These are phyloP conservation scores for Pipra filicauda DNA, from an alignment of 2,113 vertebrate genomes.

Conservation along the genomic window DNA sequence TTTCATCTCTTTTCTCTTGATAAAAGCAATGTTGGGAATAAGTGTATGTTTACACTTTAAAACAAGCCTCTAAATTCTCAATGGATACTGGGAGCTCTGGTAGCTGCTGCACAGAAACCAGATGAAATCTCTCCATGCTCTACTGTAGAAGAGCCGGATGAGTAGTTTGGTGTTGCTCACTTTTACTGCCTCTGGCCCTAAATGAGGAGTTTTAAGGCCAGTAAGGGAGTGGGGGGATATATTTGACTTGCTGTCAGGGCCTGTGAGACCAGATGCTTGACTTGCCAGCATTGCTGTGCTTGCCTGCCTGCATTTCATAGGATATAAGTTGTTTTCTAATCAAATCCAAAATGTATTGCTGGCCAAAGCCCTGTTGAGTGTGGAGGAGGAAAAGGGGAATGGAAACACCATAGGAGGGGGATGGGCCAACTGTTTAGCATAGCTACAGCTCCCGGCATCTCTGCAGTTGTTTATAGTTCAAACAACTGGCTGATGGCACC, in stretches of 20 bases:
- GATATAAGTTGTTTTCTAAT: background rate
- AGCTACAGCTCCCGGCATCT: slow-evolving; percentile 19
- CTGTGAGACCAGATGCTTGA: background rate
- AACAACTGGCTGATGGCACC: slow-evolving; percentile 27
- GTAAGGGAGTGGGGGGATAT: background rate
- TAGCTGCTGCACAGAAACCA: background rate
- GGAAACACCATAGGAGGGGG: background rate
- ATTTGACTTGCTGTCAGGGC: background rate
- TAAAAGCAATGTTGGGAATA: background rate
- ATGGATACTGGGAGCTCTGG: background rate
- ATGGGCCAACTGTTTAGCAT: slow-evolving; percentile 16
- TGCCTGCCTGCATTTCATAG: background rate
- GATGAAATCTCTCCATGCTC: background rate
- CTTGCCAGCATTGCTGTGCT: background rate
- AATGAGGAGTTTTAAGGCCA: background rate
- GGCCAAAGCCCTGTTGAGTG: background rate
- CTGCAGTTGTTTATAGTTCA: slow-evolving; percentile 41
- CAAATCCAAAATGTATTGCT: background rate
- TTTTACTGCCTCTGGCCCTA: background rate
- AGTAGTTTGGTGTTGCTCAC: background rate
- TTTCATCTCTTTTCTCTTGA: background rate
- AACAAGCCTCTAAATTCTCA: background rate
- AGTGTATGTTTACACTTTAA: background rate
- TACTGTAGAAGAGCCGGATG: rapidly evolving
- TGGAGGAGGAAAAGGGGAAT: background rate